A percentile compares a stretch with the other conserved stretches of the same genome.
Conservation (phyloP, 2,797 vertebrate genomes). For the Hippopotamyrus pictus region DNA sequence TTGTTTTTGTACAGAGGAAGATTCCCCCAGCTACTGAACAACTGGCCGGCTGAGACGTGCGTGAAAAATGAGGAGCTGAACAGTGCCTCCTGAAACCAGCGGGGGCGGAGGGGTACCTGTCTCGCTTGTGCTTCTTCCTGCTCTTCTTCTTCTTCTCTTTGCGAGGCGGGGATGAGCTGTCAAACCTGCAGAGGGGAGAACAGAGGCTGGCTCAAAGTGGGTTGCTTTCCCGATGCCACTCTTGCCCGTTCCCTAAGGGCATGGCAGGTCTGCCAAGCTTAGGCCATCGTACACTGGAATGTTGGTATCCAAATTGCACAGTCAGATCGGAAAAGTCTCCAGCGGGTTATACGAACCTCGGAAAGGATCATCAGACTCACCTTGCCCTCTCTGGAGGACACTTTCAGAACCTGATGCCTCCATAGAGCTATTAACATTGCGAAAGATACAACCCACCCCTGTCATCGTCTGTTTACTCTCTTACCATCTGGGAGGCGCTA, state of each 20-base stretch:
- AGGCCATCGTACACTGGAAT: neutral
- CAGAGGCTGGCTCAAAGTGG: neutral
- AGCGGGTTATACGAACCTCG: too few species aligned
- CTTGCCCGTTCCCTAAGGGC: neutral
- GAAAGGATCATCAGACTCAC: too few species aligned
- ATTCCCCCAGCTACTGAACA: neutral
- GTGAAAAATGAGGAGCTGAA: neutral
- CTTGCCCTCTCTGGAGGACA: too few species aligned
- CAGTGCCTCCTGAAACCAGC: neutral
- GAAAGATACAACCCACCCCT: too few species aligned
- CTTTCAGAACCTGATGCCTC: too few species aligned
- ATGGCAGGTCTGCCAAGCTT: neutral
- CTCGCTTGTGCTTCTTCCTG: constrained; percentile 88
- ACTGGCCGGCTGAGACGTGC: neutral
- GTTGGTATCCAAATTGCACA: too few species aligned
- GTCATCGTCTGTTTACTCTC: too few species aligned
- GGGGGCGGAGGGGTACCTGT: constrained; percentile 69
- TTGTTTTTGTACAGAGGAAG: neutral
- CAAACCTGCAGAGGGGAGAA: constrained; percentile 59
- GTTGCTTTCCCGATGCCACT: neutral
- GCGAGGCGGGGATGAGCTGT: constrained; percentile 82
- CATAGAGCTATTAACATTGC: too few species aligned
- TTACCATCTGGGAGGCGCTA: too few species aligned
- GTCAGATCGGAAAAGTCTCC: too few species aligned
- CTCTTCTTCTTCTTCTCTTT: constrained; percentile 91